These are phyloP conservation scores for Myotis davidii DNA, from an alignment of 2,113 vertebrate genomes.

Conservation along the genomic window DNA sequence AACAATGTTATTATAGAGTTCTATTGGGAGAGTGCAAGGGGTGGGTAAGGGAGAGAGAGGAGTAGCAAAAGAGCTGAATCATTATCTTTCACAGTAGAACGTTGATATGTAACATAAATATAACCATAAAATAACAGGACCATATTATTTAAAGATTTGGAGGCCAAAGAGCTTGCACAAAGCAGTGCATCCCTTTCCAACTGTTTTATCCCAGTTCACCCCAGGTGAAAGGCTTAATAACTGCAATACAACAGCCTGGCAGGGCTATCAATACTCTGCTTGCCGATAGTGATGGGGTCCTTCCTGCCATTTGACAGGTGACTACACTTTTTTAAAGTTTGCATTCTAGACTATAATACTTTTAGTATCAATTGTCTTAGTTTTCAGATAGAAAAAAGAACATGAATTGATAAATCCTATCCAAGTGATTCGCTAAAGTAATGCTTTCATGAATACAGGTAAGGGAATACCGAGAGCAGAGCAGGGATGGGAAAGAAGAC, in stretches of 20 bases:
- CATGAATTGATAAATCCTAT: neutral
- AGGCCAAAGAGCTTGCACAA: neutral
- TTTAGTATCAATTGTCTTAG: neutral
- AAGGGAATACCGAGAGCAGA: neutral
- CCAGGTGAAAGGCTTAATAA: neutral
- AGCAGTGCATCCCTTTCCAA: neutral
- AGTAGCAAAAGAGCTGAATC: neutral
- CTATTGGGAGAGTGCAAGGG: neutral
- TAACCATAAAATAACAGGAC: neutral
- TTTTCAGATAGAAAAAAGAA: neutral
- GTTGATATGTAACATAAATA: neutral
- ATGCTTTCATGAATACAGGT: neutral
- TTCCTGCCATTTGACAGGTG: neutral
- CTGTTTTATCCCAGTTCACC: neutral
- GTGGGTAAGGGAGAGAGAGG: neutral
- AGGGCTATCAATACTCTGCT: neutral
- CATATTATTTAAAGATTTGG: neutral
- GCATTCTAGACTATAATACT: neutral
- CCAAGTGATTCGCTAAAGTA: neutral
- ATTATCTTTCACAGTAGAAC: neutral
- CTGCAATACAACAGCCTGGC: neutral
- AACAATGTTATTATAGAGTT: neutral
- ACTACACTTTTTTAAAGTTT: neutral
- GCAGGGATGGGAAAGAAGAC: neutral
- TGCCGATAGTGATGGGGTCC: neutral